These are phyloP conservation scores for Agonum fuliginosum DNA, from an alignment of 2,888 invertebrate genomes.

Conservation along the genomic window DNA sequence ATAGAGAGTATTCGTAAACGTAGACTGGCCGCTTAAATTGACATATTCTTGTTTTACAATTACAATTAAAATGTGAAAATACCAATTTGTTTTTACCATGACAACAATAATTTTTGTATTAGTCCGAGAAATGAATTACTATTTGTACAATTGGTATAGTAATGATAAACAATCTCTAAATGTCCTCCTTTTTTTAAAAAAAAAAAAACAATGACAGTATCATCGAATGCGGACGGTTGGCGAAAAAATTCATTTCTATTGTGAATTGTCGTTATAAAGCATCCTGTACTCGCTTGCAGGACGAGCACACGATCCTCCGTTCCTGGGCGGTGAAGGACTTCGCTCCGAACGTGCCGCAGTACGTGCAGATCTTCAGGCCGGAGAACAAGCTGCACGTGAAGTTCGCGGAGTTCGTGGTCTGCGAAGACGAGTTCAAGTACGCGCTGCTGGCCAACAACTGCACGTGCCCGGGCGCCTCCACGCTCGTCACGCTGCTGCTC, in stretches of 20 bases:
- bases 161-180: too few relatives aligned
- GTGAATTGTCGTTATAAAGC: not conserved
- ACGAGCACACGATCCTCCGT: conserved; percentile 83
- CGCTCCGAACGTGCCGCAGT: conserved; percentile 96
- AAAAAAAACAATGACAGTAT: too few relatives aligned
- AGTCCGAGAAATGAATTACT: too few relatives aligned
- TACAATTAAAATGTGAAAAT: too few relatives aligned
- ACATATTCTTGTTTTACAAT: too few relatives aligned
- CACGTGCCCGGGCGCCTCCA: conserved; percentile 97
- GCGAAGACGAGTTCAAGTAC: conserved; percentile 99
- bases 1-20: too few relatives aligned
- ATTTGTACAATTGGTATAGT: too few relatives aligned
- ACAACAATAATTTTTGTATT: too few relatives aligned
- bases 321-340: conserved; percentile 99
- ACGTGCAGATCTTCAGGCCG: conserved; percentile 98
- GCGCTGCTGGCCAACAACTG: conserved; percentile 98
- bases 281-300: conserved; percentile 71
- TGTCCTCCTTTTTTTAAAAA: too few relatives aligned
- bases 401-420: conserved; percentile 98
- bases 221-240: too few relatives aligned
- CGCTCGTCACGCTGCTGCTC: conserved; percentile 93
- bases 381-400: conserved; percentile 99
- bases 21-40: too few relatives aligned
- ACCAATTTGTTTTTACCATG: too few relatives aligned
- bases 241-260: not conserved